Conservation (phyloP, 2,888 invertebrate species). For the Lasioglossum lativentre region DNA sequence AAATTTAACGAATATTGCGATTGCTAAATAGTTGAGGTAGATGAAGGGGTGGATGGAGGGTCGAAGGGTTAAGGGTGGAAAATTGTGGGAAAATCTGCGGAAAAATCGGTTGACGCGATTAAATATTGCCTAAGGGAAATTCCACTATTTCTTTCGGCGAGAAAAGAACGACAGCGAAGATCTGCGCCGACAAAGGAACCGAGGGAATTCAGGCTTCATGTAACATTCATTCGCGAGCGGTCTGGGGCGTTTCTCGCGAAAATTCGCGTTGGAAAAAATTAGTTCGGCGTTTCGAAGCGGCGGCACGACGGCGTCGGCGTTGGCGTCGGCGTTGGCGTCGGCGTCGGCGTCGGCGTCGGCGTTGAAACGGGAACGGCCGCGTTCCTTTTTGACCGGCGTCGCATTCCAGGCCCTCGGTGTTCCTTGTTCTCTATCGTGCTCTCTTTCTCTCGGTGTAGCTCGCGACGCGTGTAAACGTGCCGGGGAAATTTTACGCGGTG, state of each 20-base stretch:
- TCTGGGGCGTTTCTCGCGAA: slow-evolving; percentile 57
- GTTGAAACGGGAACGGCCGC: slow-evolving; percentile 33
- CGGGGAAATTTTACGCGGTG: slow-evolving; percentile 23
- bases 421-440: background rate
- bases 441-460: background rate
- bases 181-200: slow-evolving; percentile 6
- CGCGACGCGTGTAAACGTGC: background rate
- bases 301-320: background rate
- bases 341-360: slow-evolving; percentile 3
- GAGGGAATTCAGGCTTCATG: slow-evolving; percentile 54
- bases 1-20: background rate
- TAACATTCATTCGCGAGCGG: slow-evolving; percentile 70
- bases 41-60: background rate
- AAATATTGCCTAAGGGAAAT: background rate
- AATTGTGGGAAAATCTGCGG: background rate
- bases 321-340: slow-evolving; percentile 11
- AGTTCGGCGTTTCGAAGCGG: slow-evolving; percentile 17
- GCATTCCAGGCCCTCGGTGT: slow-evolving; percentile 2
- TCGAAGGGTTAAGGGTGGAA: background rate
- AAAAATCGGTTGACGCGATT: slow-evolving; percentile 47
- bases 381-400: slow-evolving; percentile 22
- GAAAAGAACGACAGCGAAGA: slow-evolving; percentile 3
- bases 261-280: slow-evolving; percentile 59
- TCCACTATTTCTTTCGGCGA: slow-evolving; percentile 30
- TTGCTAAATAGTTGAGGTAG: background rate